Conservation (phyloP, 2,888 invertebrate species). For the Temnothorax ravouxi region DNA sequence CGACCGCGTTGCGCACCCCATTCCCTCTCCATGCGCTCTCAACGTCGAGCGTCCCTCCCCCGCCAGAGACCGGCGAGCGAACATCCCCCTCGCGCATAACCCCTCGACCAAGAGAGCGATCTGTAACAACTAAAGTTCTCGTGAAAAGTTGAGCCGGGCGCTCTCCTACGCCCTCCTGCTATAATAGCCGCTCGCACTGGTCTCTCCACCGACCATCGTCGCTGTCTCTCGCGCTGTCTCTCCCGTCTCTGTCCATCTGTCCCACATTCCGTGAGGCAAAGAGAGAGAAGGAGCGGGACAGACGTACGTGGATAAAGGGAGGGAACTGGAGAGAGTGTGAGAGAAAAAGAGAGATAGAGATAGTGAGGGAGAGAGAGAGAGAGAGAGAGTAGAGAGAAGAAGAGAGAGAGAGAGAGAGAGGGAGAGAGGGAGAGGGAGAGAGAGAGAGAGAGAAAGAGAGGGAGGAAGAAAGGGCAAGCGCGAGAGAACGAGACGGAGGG, state of each 20-base stretch:
- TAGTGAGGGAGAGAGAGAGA: background rate
- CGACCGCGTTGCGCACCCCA: constrained; percentile 42
- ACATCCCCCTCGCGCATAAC: constrained; percentile 75
- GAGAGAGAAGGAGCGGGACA: constrained; percentile 49
- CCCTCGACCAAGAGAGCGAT: constrained; percentile 80
- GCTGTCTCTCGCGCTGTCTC: constrained; percentile 60
- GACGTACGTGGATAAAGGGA: constrained; percentile 37
- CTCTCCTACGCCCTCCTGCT: constrained; percentile 82
- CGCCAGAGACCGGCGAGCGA: constrained; percentile 58
- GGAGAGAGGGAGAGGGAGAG: constrained; percentile 41
- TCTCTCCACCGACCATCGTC: constrained; percentile 68
- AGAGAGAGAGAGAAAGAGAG: constrained; percentile 30
- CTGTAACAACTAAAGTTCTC: constrained; percentile 84
- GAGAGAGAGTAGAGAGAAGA: constrained; percentile 28
- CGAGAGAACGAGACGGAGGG: no score
- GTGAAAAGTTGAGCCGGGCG: constrained; percentile 83
- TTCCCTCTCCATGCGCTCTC: constrained; percentile 55
- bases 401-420: constrained; percentile 9
- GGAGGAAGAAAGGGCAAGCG: constrained; percentile 46
- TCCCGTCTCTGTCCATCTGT: constrained; percentile 75
- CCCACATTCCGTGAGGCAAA: constrained; percentile 67
- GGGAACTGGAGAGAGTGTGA: constrained; percentile 27
- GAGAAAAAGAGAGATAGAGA: background rate
- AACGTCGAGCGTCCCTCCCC: constrained; percentile 41
- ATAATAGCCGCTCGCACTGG: constrained; percentile 77